Base-by-base conservation (phyloP, 2,888 invertebrate species). In the Andrena camellia region DNA sequence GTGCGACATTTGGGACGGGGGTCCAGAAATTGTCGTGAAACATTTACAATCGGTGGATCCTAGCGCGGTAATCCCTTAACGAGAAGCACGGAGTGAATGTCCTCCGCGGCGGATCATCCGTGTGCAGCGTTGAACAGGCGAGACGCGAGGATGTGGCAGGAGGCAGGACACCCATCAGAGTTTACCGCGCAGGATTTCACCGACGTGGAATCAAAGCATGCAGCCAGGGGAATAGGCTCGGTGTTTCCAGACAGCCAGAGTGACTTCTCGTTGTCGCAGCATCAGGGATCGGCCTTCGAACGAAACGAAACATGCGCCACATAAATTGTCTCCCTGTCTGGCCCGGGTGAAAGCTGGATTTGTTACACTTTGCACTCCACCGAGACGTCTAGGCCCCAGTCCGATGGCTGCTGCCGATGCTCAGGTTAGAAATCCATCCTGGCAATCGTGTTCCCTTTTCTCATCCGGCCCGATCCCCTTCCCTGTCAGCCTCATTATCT, bases 321-420 rank as follows among this genome's bases (percentile, higher is more conserved):
- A 94, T 94, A 94, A 94, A 94, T 93, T 93, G 92, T 94, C 93
- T 90, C 90, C 90, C 92, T 93, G 93, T 93, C 93, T 91, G 90
- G 89, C 89, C 77, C 90, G 91, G 91, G 92, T 93, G 93, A 93
- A 94, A 94, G 94, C 93, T 94, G 93, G 93, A 94, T 94, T 94
- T 94, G 93, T 94, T 93, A 93, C 92, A 93, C 93, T 94, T 94
- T 93, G 92, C 93, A 93, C 93, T 92, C 91, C 88, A 80, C 88
- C 89, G 84, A 90, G 90, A 91, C 90, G 90, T 93, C 93, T 92
- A 92, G 92, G 81, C 62, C 88, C 89, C 83, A 62, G 81, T 79
- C 79, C 74, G 80, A 78, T 84, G 57, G 57, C 23, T 57, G 82
- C 80, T 79, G 75, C 78, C 70, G 84, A 84, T 86, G 86, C 81